Conservation (phyloP, 2,888 invertebrate genomes). For the Caenorhabditis panamensis region DNA sequence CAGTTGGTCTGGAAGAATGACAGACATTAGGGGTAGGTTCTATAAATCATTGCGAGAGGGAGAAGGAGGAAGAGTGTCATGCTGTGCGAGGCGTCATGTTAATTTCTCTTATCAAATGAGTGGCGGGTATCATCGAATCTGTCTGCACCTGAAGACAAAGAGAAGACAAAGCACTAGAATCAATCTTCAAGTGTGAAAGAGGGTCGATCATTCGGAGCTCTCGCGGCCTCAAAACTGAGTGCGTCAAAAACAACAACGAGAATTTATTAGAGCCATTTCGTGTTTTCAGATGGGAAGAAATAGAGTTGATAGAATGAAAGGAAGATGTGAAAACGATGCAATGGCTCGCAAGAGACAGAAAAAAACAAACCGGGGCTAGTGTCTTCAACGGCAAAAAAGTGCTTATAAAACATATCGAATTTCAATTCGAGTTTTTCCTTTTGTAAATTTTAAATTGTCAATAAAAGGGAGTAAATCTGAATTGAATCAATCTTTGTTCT, state of each 20-base stretch:
- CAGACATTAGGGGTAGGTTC: not conserved
- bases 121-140: not conserved
- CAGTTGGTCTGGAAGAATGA: slow-evolving; percentile 6
- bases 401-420: slow-evolving; percentile 49
- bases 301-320: not conserved
- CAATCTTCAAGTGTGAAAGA: slow-evolving; percentile 31
- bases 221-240: slow-evolving; percentile 14
- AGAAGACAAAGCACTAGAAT: slow-evolving; percentile 5
- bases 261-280: slow-evolving; percentile 52
- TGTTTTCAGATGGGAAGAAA: slow-evolving; percentile 35
- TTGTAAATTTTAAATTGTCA: slow-evolving; percentile 2
- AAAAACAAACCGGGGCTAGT: slow-evolving; percentile 27
- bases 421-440: slow-evolving; percentile 33
- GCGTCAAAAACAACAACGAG: slow-evolving; percentile 35
- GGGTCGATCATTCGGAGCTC: slow-evolving; percentile 2
- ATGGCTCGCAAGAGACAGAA: not conserved
- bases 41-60: not conserved
- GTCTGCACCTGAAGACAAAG: slow-evolving; percentile 25
- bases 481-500: not conserved
- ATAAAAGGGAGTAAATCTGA: not conserved
- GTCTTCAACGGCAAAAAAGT: slow-evolving; percentile 38
- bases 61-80: slow-evolving; percentile 16
- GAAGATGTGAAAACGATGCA: not conserved
- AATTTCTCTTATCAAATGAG: slow-evolving; percentile 28
- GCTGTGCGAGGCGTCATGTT: slow-evolving; percentile 3